Base-by-base conservation (phyloP, 2,113 vertebrate species). In the Xenopus tropicalis region DNA sequence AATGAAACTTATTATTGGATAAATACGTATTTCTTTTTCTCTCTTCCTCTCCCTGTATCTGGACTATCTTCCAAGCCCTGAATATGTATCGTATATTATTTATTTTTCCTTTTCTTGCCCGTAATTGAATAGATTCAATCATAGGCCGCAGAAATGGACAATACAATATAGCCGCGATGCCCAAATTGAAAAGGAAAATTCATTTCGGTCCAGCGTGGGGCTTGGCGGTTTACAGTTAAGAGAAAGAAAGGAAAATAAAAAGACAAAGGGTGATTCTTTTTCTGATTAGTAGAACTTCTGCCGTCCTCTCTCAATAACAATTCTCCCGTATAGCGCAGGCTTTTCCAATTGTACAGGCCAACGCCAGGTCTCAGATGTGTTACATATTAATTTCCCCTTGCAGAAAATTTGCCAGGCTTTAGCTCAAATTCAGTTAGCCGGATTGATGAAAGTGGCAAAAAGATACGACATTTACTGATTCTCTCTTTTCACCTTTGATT, bases 401-500 rank as follows among this genome's bases (percentile, higher is more conserved):
- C 86, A 85, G 91, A 92, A 93, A 91, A 93, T 91, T 91, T 94
- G 91, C 93, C 87, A 85, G 86, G 90, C 89, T 88, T 93, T 90
- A 88, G 90, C 88, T 95, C 94, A 93, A 88, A 94, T 95, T 97
- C 95, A 93, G 93, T 98, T 98, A 98, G 93, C 86, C 81, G 95
- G 97, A 99, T 98, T 99, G 97, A 99, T 99, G 97, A 98, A 93
- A 94, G 94, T 91, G 90, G 93, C 93, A 90, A 96, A 89, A 93
- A 93, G 95, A 96, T 94, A 89, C 87, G 97, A 97, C 96, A 84
- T 93, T 90, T 94, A 94, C 94, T 95, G 93, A 97, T 98, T 95
- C 93, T 92, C 89, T 92, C 95, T 95, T 94, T 96, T 97, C 96
- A 98, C 94, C 95, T 97, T 95, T 93, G 93, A 99, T 99, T 99